A percentile compares a stretch with the other conserved stretches of the same genome.
phyloP scores from a whole-genome alignment of 37 sponge, comb jelly and placozoan genomes.

The Beroe ovata region DNA sequence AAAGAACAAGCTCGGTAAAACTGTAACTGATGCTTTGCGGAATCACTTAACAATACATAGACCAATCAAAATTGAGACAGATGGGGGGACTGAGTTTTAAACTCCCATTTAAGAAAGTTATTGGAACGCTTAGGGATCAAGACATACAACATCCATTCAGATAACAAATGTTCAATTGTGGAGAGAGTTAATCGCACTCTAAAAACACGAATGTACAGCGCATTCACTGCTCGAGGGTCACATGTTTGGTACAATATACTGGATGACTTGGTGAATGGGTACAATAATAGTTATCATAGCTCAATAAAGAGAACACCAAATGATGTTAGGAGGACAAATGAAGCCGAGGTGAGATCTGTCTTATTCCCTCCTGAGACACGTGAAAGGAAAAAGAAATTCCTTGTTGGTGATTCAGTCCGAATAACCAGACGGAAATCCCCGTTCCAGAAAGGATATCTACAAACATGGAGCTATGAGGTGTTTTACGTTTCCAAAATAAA shows the following conservation, averaged over 20 bases:
- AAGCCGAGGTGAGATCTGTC: not conserved
- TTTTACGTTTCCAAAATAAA: not conserved
- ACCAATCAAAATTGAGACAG: not conserved
- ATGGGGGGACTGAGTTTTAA: conserved; percentile 4
- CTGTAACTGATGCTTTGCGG: not conserved
- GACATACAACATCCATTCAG: not conserved
- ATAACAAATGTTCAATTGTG: conserved; percentile 9
- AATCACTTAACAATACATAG: not conserved
- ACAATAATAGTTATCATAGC: conserved; percentile 21
- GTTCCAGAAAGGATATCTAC: conserved; percentile 33
- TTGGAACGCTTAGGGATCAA: not conserved
- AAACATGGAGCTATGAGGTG: conserved; percentile 43
- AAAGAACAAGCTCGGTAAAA: not conserved
- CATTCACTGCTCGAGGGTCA: conserved; percentile 3
- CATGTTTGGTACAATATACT: conserved; percentile 4
- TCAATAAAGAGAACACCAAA: conserved; percentile 1
- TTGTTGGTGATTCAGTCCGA: conserved; percentile 1
- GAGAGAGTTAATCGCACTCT: conserved; percentile 25
- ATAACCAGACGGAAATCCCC: not conserved
- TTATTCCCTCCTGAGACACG: not conserved
- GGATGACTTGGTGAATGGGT: not conserved
- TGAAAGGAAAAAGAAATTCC: not conserved
- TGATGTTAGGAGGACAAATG: not conserved
- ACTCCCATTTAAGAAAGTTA: no score
- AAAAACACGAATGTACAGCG: conserved; percentile 22